A percentile compares a stretch with the other conserved stretches of the same genome.
Evolutionary conservation across 2,888 invertebrate genomes (phyloP).

Genomic region (Prenolepis imparis): DNA sequence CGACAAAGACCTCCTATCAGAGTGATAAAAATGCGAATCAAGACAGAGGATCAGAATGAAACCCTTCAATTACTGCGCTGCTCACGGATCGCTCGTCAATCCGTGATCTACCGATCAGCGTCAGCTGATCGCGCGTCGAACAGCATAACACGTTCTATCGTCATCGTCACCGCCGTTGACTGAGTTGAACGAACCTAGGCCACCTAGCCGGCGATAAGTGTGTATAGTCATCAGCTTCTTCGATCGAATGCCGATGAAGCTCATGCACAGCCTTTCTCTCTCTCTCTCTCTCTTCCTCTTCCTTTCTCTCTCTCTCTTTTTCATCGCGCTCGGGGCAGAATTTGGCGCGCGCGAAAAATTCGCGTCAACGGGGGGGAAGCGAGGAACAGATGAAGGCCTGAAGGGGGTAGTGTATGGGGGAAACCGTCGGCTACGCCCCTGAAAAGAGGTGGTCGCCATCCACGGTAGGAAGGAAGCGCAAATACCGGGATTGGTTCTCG

Average conservation of each 20-base stretch:
- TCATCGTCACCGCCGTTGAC: slow-evolving; percentile 2
- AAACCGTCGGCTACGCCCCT: slow-evolving; percentile 83
- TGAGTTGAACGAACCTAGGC: slow-evolving; percentile 65
- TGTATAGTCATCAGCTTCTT: slow-evolving; percentile 58
- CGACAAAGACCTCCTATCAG: not conserved
- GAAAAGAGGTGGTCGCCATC: slow-evolving; percentile 84
- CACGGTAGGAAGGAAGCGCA: slow-evolving; percentile 84
- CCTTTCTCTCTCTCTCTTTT: slow-evolving; percentile 32
- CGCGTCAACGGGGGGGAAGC: slow-evolving; percentile 73
- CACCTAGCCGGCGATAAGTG: slow-evolving; percentile 54
- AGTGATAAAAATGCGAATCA: slow-evolving; percentile 9
- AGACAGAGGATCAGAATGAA: slow-evolving; percentile 1
- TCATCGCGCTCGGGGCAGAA: slow-evolving; percentile 72
- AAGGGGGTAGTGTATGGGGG: slow-evolving; percentile 64
- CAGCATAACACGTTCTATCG: slow-evolving; percentile 3
- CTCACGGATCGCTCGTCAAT: slow-evolving; percentile 14
- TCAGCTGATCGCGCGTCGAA: slow-evolving; percentile 43
- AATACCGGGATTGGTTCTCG: slow-evolving; percentile 84
- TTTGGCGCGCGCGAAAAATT: slow-evolving; percentile 80
- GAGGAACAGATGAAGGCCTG: slow-evolving; percentile 32
- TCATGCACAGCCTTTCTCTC: slow-evolving; percentile 48
- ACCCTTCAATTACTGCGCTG: not conserved
- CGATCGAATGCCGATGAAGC: slow-evolving; percentile 67
- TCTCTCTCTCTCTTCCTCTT: slow-evolving; percentile 19
- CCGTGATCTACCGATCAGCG: slow-evolving; percentile 9